Evolutionary conservation across 2,888 invertebrate species (phyloP).

Genomic region (Microctonus brassicae): DNA sequence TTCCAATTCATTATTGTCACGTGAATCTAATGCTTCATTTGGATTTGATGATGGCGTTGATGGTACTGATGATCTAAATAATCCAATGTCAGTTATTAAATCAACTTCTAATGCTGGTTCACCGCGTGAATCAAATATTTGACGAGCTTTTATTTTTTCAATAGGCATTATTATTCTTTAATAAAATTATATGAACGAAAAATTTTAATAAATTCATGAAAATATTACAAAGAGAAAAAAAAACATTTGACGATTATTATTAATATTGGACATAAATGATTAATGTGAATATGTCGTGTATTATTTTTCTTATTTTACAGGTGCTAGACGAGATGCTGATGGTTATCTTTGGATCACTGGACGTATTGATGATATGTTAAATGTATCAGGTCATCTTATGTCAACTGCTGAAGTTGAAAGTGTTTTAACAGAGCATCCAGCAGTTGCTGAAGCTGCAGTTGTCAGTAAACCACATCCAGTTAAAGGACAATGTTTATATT

Average conservation of each 20-base stretch:
- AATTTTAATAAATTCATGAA: background rate
- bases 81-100: constrained; percentile 61
- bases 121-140: constrained; percentile 79
- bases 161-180: constrained; percentile 71
- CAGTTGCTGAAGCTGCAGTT: constrained; percentile 95
- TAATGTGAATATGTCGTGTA: background rate
- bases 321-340: constrained; percentile 91
- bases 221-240: background rate
- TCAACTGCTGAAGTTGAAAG: constrained; percentile 96
- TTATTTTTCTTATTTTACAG: constrained; percentile 70
- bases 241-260: constrained; percentile 31
- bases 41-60: constrained; percentile 50
- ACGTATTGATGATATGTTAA: constrained; percentile 97
- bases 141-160: constrained; percentile 75
- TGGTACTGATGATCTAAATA: constrained; percentile 61
- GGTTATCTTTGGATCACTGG: constrained; percentile 98
- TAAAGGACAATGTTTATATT: constrained; percentile 97
- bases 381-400: constrained; percentile 98
- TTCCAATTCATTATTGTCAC: constrained; percentile 56
- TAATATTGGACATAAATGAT: background rate
- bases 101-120: constrained; percentile 77
- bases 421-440: constrained; percentile 81
- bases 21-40: constrained; percentile 55
- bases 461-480: constrained; percentile 94
- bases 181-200: background rate